Conservation (phyloP, 2,888 invertebrate genomes). For the Empis stercorea region DNA sequence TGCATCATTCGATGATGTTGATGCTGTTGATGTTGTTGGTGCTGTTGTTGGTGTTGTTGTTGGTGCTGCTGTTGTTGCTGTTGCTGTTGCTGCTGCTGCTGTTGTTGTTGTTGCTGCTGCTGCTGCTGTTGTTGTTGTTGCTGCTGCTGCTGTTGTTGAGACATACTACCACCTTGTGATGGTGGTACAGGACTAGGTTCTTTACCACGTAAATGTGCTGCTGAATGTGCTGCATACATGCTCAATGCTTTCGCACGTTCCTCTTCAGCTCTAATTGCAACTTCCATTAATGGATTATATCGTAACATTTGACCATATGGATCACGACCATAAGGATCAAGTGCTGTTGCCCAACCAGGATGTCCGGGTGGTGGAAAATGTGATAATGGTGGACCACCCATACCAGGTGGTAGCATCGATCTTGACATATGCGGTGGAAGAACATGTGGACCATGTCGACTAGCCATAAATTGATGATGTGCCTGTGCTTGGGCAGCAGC, state of each 20-base stretch:
- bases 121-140: constrained; percentile 4
- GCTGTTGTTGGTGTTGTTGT: constrained; percentile 1
- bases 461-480: constrained; percentile 38
- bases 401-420: constrained; percentile 39
- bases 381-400: constrained; percentile 39
- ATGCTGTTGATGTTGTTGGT: not conserved
- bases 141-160: constrained; percentile 2
- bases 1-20: constrained; percentile 1
- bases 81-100: constrained; percentile 1
- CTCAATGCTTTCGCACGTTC: constrained; percentile 65
- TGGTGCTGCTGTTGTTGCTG: not conserved
- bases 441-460: constrained; percentile 40
- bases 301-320: constrained; percentile 54
- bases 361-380: constrained; percentile 48
- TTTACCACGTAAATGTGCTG: constrained; percentile 33
- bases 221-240: constrained; percentile 50
- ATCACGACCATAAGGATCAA: constrained; percentile 54
- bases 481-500: constrained; percentile 35
- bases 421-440: constrained; percentile 41
- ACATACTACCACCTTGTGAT: constrained; percentile 21
- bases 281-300: constrained; percentile 68
- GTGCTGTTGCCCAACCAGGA: constrained; percentile 36
- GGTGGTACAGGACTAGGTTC: constrained; percentile 36
- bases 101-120: constrained; percentile 2
- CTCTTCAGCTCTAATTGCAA: constrained; percentile 63